Conservation (phyloP, 1,140 invertebrate genomes). For the Thereuonema tuberculata region DNA sequence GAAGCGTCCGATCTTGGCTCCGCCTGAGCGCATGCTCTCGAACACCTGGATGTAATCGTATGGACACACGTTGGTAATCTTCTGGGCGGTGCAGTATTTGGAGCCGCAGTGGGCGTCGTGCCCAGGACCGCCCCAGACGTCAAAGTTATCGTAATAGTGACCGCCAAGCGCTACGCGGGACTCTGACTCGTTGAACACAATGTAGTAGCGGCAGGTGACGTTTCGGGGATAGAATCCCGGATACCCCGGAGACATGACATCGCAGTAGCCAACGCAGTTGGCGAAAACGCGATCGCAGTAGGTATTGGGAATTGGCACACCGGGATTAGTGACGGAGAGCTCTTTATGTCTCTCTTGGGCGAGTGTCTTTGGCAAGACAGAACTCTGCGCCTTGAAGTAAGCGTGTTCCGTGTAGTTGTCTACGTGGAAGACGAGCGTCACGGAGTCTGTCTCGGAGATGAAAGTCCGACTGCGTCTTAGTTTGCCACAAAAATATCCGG, state of each 20-base stretch:
- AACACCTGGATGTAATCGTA: conserved; percentile 60
- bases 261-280: conserved; percentile 54
- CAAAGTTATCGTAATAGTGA: conserved; percentile 7
- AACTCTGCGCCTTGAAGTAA: conserved; percentile 50
- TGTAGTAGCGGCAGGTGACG: conserved; percentile 70
- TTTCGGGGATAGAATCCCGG: conserved; percentile 81
- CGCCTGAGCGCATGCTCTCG: neutral
- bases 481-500: conserved; percentile 80
- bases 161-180: neutral
- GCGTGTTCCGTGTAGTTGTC: conserved; percentile 85
- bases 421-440: conserved; percentile 74
- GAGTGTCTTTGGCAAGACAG: conserved; percentile 3
- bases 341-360: conserved; percentile 10
- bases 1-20: neutral
- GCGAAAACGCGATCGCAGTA: conserved; percentile 75
- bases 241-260: conserved; percentile 80
- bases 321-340: neutral
- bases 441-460: conserved; percentile 83
- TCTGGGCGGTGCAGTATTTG: conserved; percentile 24
- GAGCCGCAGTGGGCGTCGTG: neutral
- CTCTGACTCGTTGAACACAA: conserved; percentile 4
- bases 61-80: conserved; percentile 62
- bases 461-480: conserved; percentile 84
- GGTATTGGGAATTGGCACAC: conserved; percentile 42
- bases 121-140: conserved; percentile 5